Base-by-base conservation (phyloP, 1,140 invertebrate genomes). In the Drosophila bipectinata region DNA sequence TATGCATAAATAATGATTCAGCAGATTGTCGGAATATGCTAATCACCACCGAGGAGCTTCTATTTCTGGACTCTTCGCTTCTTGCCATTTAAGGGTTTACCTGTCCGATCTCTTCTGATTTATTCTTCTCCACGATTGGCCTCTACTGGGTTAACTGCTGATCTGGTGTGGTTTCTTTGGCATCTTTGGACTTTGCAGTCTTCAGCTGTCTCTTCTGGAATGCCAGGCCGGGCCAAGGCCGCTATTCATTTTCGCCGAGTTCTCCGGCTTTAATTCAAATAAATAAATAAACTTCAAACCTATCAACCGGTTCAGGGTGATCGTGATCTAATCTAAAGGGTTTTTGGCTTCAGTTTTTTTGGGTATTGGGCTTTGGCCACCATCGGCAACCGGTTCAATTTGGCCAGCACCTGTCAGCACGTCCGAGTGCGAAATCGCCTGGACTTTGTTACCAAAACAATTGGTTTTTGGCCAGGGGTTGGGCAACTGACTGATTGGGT, bases 301-400 rank as follows among this genome's bases (percentile, higher is more conserved):
- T 41, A 59, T 34, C 63, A 67, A 67, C 63, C 63, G 63, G 63
- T 64, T 67, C 63, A 64, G 59, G 59, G 59, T 67, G 63, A 64
- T 67, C 60, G 59, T 64, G 59, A 64, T 67, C 60, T 67, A 67
- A 67, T 67, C 63, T 34, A 67, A 67, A 67, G 63, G 63, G 63
- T 34, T 44, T 53, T 9, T 39, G 24, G 9, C 41, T 44, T 10
- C 1, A 14, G 41, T 5, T 18, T n/a, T 1, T 12, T 41, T 15
- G 15, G 41, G n/a, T 8, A 18, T 14, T n/a, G 37, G 10, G 4
- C 34, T 9, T 9, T 37, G 34, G 12, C 26, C 26, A 10, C 34
- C 34, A 37, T 44, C 10, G 41, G 41, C 14, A 44, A 44, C 41
- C 41, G 14, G 41, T 41, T 41, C 12, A 44, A 41, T 57, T 57